Evolutionary conservation across 1,140 invertebrate genomes (phyloP).

Genomic region (Chrysopa pallens): DNA sequence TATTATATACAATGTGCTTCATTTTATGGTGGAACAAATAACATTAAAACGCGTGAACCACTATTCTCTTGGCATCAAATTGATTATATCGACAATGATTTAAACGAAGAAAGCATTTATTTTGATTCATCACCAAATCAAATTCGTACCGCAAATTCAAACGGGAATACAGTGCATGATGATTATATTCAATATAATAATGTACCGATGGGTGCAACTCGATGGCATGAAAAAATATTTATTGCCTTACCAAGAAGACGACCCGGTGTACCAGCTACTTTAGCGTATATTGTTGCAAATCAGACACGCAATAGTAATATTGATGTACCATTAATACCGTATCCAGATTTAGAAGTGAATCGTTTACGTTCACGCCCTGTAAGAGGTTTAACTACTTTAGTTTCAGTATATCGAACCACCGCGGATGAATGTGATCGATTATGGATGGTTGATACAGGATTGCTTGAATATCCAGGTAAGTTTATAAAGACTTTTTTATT

Average conservation of each 20-base stretch:
- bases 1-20: too few relatives aligned
- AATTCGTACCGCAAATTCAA: too few relatives aligned
- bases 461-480: conserved; percentile 28
- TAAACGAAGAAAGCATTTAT: too few relatives aligned
- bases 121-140: too few relatives aligned
- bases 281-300: conserved; percentile 36
- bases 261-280: conserved; percentile 42
- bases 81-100: too few relatives aligned
- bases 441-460: conserved; percentile 56
- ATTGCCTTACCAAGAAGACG: conserved; percentile 49
- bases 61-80: too few relatives aligned
- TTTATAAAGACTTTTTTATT: not conserved
- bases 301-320: conserved; percentile 17
- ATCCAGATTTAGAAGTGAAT: conserved; percentile 38
- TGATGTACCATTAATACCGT: conserved; percentile 32
- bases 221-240: conserved; percentile 46
- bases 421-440: conserved; percentile 47
- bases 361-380: conserved; percentile 23
- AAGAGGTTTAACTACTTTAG: conserved; percentile 21
- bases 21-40: too few relatives aligned
- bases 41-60: too few relatives aligned
- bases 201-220: conserved; percentile 48
- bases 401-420: conserved; percentile 46
- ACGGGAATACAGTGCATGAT: too few relatives aligned
- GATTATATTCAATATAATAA: conserved; percentile 28